Evolutionary conservation across 2,113 vertebrate genomes (phyloP).

Genomic region (Phaethornis superciliosus): DNA sequence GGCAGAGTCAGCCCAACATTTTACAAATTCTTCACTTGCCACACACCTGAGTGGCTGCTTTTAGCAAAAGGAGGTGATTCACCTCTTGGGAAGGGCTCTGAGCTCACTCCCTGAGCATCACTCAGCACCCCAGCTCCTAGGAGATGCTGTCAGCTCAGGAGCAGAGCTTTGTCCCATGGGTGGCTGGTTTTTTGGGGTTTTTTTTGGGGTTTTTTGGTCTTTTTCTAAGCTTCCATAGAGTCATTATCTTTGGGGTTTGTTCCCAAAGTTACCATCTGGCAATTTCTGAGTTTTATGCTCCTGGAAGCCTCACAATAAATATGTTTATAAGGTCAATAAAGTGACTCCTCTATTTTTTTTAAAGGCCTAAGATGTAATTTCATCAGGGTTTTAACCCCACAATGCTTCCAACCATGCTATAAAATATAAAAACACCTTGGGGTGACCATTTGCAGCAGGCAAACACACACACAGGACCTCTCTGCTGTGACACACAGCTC

Average conservation of each 20-base stretch:
- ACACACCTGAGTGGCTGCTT: accelerated
- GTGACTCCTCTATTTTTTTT: not conserved
- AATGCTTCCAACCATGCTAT: not conserved
- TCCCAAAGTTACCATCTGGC: not conserved
- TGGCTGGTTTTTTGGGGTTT: too few species aligned
- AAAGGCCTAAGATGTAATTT: not conserved
- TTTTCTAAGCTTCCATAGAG: not conserved
- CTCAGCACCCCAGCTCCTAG: not conserved
- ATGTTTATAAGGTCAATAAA: accelerated
- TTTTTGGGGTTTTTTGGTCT: not conserved
- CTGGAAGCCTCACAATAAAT: not conserved
- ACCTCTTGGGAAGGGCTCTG: not conserved
- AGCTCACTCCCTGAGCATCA: not conserved
- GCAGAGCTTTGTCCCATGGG: too few species aligned
- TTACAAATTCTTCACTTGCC: not conserved
- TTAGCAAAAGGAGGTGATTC: conserved; percentile 4
- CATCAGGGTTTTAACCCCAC: not conserved
- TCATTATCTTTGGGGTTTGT: not conserved
- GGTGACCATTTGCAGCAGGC: not conserved
- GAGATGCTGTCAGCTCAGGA: not conserved
- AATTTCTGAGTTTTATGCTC: accelerated
- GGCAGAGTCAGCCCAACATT: not conserved
- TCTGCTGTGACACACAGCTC: not conserved
- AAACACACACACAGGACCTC: not conserved
- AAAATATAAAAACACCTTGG: accelerated